Evolutionary conservation across 1,140 invertebrate species (phyloP).

Genomic region (Drosophila parvula): DNA sequence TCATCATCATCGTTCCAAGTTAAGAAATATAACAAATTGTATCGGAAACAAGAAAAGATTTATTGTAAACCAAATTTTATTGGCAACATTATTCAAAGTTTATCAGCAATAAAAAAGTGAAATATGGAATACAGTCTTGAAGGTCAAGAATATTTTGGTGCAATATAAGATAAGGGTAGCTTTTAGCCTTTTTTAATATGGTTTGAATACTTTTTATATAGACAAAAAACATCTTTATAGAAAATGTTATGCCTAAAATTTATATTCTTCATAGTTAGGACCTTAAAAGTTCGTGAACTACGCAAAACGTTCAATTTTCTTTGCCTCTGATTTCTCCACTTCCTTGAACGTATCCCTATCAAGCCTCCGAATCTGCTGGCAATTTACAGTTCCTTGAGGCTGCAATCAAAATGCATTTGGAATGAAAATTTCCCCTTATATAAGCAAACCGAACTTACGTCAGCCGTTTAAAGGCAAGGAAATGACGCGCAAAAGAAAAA

Average conservation of each 20-base stretch:
- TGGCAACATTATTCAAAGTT: no score
- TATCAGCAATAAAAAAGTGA: not conserved
- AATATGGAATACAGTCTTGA: no score
- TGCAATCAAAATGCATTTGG: constrained; percentile 52
- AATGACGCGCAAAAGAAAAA: constrained; percentile 10
- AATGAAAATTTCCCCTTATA: constrained; percentile 31
- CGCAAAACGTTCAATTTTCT: not conserved
- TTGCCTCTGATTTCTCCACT: not conserved
- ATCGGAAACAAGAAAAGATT: no score
- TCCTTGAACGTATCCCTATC: constrained; percentile 17
- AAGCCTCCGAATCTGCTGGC: constrained; percentile 38
- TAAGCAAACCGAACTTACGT: constrained; percentile 42
- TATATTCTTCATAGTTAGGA: not conserved
- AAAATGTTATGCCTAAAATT: no score
- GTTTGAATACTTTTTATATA: no score
- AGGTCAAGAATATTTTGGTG: no score
- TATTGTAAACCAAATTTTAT: not conserved
- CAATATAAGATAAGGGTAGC: no score
- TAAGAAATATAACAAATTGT: no score
- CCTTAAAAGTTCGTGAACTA: no score
- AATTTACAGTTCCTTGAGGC: constrained; percentile 34
- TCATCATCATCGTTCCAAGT: not conserved
- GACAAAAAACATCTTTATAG: no score
- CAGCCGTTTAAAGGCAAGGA: constrained; percentile 23
- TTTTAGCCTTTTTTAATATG: no score